Base-by-base conservation (phyloP, 1,140 invertebrate species). In the Triops longicaudatus region DNA sequence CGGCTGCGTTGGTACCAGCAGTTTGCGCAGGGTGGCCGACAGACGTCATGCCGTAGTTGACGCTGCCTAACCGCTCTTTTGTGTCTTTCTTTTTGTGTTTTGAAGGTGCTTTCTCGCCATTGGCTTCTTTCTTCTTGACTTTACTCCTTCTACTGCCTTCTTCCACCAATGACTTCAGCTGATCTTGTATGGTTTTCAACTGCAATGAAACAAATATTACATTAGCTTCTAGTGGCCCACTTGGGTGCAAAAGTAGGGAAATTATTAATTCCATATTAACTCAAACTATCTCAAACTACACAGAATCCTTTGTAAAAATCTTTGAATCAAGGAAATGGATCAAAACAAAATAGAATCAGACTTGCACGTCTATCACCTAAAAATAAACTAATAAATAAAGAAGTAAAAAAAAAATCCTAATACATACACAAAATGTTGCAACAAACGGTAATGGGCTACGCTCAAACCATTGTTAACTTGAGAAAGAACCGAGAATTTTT, bases 121-220 rank as follows among this genome's bases (percentile, higher is more conserved):
- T 93, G 83, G 91, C 91, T 82, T 91, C 92, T 80, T 91, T 90
- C 83, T 92, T 89, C 81, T 90, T 90, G 81, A 90, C 91, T 84
- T 90, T 95, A 83, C 91, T 93, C 82, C 88, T 91, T 82, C 81
- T 90, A 88, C 75, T 88, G 90, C 84, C 86, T 80, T 94, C 92
- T 82, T 95, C 93, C 3, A 94, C 90, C 22, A 95, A 84, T 81
- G 92, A 93, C 71, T 89, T 89, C 89, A 98, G 96, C 86, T 96
- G 93, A 83, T 98, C 95, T 85, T 98, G 95, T 85, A 98, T 90
- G 26, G 90, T 89, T 80, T 92, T 90, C 28, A 98, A 83, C 87
- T 91, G 79, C 5, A 84, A 84, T 79, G 79, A 80, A 80, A 44
- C 72, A 78, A n/a, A 71, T n/a, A n/a, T n/a, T n/a, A n/a, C n/a